Base-by-base conservation (phyloP, 2,797 vertebrate genomes). In the Spatula clypeata region DNA sequence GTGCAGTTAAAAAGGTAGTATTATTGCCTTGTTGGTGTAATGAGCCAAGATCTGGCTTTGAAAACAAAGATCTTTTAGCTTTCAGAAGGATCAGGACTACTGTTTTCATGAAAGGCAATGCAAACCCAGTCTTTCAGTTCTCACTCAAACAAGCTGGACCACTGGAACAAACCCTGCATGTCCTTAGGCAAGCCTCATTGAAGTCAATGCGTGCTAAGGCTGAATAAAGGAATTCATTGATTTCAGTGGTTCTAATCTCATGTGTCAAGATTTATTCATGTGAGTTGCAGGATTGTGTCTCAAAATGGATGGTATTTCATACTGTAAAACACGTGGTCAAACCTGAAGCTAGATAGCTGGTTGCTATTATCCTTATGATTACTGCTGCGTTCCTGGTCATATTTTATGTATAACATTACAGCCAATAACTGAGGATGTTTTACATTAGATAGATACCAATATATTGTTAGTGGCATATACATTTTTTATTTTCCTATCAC, bases 171-270 rank as follows among this genome's bases (percentile, higher is more conserved):
- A 29, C 24, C 53, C 69, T 54, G 47, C 49, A 6, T 89, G 69
- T 93, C 94, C 81, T 93, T 89, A 91, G 86, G 73, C 81, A 79
- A 86, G 38, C 40, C 58, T 86, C 58, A 67, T 20, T 80, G 73
- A 89, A 92, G 77, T 49, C 53, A 65, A 65, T 6, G 53, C 0
- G 2, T 8, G 5, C 67, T 91, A 83, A 67, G 49, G 34, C 42
- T 72, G 86, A 93, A 80, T 92, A 86, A 89, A 95, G 58, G 64
- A 60, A 89, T 93, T 72, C 38, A 89, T 80, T 88, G 85, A 89
- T 89, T 91, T 74, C 67, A 38, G 42, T 27, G 9, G 51, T 82
- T 91, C 80, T 89, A 42, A 79, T 93, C 73, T 93, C 73, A 49
- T 4, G 42, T 49, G 77, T 67, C 77, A 83, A 83, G 77, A 67